Evolutionary conservation across 37 sponge, comb jelly and placozoan genomes (phyloP).

Genomic region (Amphimedon queenslandica): DNA sequence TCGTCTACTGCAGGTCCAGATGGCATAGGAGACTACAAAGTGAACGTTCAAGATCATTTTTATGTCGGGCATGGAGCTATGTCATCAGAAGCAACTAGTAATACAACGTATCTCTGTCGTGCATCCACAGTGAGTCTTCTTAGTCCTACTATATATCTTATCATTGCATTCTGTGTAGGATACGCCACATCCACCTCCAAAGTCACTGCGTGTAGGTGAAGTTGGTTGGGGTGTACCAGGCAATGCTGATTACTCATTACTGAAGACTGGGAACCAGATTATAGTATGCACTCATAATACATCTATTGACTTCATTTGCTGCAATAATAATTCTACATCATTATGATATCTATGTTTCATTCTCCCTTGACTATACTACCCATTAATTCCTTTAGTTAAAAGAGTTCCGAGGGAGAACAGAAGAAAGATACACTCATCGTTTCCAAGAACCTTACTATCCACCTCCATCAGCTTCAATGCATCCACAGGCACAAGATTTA

Average conservation of each 20-base stretch:
- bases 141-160: neutral
- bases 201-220: constrained; percentile 63
- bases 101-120: constrained; percentile 65
- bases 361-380: no score
- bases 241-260: constrained; percentile 38
- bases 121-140: constrained; percentile 38
- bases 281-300: constrained; percentile 47
- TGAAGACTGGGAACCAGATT: constrained; percentile 75
- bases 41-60: constrained; percentile 25
- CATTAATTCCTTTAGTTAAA: constrained; percentile 37
- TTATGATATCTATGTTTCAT: no score
- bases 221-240: constrained; percentile 81
- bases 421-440: constrained; percentile 80
- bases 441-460: constrained; percentile 81
- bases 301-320: no score
- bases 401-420: constrained; percentile 66
- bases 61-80: constrained; percentile 61
- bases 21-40: constrained; percentile 61
- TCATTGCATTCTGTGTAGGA: constrained; percentile 20
- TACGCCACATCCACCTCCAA: constrained; percentile 56
- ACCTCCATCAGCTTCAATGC: constrained; percentile 8
- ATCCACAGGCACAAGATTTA: no score
- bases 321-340: no score
- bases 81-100: constrained; percentile 77
- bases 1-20: constrained; percentile 65